Evolutionary conservation across 1,140 invertebrate species (phyloP).

Genomic region (Calycopis cecrops): DNA sequence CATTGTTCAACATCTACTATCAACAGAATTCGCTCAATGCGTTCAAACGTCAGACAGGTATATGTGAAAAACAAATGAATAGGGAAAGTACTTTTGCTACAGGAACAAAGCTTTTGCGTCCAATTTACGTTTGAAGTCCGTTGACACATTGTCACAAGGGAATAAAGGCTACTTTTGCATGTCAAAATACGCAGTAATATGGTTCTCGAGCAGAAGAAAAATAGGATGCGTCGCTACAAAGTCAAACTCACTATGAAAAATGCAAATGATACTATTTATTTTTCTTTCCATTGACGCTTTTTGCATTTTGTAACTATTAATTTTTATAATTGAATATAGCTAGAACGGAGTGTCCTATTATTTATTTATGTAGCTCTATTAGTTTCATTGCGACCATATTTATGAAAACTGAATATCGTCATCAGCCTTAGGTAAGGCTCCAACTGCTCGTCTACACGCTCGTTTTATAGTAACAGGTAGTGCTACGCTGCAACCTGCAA

Average conservation of each 20-base stretch:
- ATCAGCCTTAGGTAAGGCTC: no score
- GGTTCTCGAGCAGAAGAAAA: slow-evolving; percentile 20
- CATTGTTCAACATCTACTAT: no score
- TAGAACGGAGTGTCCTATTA: slow-evolving; percentile 4
- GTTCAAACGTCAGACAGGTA: not conserved
- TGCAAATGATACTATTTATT: slow-evolving; percentile 38
- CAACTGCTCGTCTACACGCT: no score
- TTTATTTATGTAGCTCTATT: not conserved
- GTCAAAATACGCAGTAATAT: slow-evolving; percentile 14
- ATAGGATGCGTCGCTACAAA: slow-evolving; percentile 31
- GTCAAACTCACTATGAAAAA: slow-evolving; percentile 39
- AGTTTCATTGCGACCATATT: not conserved
- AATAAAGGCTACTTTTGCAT: slow-evolving; percentile 15
- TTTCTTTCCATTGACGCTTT: slow-evolving; percentile 31
- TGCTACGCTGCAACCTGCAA: no score
- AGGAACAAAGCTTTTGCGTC: slow-evolving; percentile 22
- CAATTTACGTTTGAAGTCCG: not conserved
- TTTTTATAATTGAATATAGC: no score
- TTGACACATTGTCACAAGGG: slow-evolving; percentile 11
- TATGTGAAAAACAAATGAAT: slow-evolving; percentile 22
- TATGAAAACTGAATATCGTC: not conserved
- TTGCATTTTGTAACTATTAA: slow-evolving; percentile 23
- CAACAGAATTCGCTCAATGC: no score
- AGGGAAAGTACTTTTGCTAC: slow-evolving; percentile 16
- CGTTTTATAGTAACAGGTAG: no score